phyloP scores from a whole-genome alignment of 1,140 invertebrate genomes.

The Orchestia grillus region DNA sequence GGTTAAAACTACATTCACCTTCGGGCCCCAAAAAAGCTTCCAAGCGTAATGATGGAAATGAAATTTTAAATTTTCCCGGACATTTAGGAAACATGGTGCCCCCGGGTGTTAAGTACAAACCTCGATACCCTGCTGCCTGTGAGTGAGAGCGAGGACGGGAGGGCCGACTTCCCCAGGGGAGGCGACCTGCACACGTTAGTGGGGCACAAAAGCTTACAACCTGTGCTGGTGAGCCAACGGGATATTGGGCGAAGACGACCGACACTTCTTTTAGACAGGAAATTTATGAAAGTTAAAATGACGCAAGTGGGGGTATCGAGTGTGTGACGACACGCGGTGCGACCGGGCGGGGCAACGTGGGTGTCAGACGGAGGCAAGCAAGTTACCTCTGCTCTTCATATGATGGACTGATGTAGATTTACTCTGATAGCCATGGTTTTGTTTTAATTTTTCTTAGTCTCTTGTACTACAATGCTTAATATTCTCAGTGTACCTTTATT shows the following conservation, averaged over 20 bases:
- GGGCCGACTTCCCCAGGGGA: neutral
- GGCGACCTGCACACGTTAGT: neutral
- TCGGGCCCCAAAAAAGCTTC: too few species aligned
- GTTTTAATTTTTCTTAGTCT: too few species aligned
- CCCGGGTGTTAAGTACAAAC: neutral
- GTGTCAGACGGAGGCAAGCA: neutral
- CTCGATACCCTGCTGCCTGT: slow-evolving; percentile 3
- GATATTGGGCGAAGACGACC: neutral
- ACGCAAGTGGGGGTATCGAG: neutral
- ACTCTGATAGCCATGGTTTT: too few species aligned
- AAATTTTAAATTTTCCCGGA: neutral
- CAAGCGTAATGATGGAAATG: too few species aligned
- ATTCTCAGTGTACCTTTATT: too few species aligned
- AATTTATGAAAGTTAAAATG: neutral
- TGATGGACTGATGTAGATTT: too few species aligned
- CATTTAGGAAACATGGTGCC: neutral
- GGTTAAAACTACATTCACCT: too few species aligned
- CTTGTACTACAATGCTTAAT: too few species aligned
- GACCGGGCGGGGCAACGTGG: too few species aligned
- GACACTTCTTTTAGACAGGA: neutral
- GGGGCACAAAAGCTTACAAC: neutral
- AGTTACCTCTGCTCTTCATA: too few species aligned
- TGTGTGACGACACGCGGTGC: too few species aligned
- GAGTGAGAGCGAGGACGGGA: neutral
- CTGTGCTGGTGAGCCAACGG: neutral